Conservation (phyloP, 2,888 invertebrate genomes). For the Belgica antarctica region DNA sequence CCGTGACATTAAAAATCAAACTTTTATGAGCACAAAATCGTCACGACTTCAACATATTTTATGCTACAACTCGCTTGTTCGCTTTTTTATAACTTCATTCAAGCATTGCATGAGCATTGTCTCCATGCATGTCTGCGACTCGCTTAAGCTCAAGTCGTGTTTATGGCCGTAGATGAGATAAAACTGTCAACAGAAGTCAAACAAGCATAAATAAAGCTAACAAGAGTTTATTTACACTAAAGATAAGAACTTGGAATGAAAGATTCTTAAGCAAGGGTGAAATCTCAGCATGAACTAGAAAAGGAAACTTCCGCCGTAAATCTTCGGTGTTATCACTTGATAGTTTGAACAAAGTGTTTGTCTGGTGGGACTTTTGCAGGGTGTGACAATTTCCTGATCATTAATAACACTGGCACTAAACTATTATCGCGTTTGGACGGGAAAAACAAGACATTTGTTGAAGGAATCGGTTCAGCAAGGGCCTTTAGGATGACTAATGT, state of each 20-base stretch:
- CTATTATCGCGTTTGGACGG: no score
- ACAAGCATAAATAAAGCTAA: background rate
- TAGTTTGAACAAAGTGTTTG: no score
- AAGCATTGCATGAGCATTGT: background rate
- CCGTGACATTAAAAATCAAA: background rate
- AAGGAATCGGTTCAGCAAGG: no score
- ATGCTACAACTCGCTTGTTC: background rate
- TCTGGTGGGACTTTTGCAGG: no score
- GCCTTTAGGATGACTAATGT: no score
- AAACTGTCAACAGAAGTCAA: slow-evolving; percentile 4
- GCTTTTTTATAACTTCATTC: background rate
- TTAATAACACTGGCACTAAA: no score
- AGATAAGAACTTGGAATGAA: background rate
- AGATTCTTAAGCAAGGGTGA: background rate
- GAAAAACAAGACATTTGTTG: no score
- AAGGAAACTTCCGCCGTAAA: background rate
- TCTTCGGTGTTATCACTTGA: background rate
- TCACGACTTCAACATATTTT: slow-evolving; percentile 1
- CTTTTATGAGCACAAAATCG: background rate
- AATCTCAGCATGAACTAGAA: background rate
- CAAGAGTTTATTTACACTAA: background rate
- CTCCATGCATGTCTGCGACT: no score
- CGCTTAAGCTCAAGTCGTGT: slow-evolving; percentile 1
- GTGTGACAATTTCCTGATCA: no score
- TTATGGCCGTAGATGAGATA: background rate